Evolutionary conservation across 2,113 vertebrate species (phyloP).

Genomic region (Poecile atricapillus): DNA sequence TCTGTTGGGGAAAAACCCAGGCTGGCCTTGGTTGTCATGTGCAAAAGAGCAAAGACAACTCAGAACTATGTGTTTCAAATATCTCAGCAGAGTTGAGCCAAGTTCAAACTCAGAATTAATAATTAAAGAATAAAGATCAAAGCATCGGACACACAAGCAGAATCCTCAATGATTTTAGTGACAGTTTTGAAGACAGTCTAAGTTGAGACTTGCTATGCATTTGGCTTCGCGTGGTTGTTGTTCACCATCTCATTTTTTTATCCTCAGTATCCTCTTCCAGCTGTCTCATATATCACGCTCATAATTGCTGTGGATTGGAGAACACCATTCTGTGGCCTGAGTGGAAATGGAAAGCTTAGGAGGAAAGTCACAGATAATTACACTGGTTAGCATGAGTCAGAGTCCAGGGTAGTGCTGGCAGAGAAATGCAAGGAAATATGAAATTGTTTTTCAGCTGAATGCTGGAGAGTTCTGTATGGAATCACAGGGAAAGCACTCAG

Average conservation of each 20-base stretch:
- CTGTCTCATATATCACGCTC: background rate
- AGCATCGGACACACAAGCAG: background rate
- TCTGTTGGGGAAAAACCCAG: background rate
- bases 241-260: background rate
- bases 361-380: constrained; percentile 14
- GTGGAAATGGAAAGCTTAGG: constrained; percentile 5
- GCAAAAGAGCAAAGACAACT: background rate
- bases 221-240: background rate
- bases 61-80: background rate
- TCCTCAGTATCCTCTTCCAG: background rate
- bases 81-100: background rate
- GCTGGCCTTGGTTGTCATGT: background rate
- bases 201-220: background rate
- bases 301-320: background rate
- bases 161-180: background rate
- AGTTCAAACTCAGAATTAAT: background rate
- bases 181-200: background rate
- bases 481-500: background rate
- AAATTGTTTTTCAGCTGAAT: background rate
- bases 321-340: background rate
- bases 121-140: background rate
- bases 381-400: constrained; percentile 36
- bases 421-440: constrained; percentile 34
- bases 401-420: background rate
- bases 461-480: background rate